These are phyloP conservation scores for Anoncus sp. DNA, from an alignment of 2,888 invertebrate species.

Conservation along the genomic window DNA sequence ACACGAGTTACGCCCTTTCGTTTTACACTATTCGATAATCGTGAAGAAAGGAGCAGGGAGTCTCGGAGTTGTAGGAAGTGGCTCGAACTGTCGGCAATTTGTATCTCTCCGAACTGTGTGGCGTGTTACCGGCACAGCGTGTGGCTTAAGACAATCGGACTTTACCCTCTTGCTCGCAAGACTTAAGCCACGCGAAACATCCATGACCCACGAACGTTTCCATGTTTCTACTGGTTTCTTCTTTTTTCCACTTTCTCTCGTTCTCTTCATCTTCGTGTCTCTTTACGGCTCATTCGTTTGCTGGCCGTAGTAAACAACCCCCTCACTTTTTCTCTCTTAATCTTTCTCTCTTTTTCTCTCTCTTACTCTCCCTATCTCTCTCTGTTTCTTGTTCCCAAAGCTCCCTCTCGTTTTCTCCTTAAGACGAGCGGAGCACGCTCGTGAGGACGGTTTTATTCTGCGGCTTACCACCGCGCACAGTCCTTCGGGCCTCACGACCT, in stretches of 20 bases:
- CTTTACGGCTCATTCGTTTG: slow-evolving; percentile 16
- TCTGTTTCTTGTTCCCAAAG: background rate
- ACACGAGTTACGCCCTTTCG: background rate
- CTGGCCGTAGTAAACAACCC: slow-evolving; percentile 5
- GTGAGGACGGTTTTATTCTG: slow-evolving; percentile 70
- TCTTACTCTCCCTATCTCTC: slow-evolving; percentile 3
- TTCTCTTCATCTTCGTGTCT: slow-evolving; percentile 24
- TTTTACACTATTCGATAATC: background rate
- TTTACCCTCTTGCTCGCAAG: slow-evolving; percentile 41
- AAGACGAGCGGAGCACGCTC: slow-evolving; percentile 43
- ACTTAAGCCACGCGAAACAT: slow-evolving; percentile 49
- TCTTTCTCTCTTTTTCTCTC: background rate
- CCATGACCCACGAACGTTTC: slow-evolving; percentile 17
- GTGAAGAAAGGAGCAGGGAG: slow-evolving; percentile 8
- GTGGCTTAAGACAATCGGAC: slow-evolving; percentile 70
- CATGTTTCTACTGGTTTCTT: slow-evolving; percentile 11
- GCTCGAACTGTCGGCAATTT: slow-evolving; percentile 72
- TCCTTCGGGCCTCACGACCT: slow-evolving; percentile 29
- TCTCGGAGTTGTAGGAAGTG: slow-evolving; percentile 32
- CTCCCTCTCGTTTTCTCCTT: background rate
- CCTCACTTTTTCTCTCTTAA: slow-evolving; percentile 2
- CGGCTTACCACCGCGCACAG: slow-evolving; percentile 71
- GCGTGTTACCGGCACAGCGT: slow-evolving; percentile 37
- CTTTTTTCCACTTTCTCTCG: slow-evolving; percentile 6
- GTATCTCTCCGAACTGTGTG: slow-evolving; percentile 64